Evolutionary conservation across 2,888 invertebrate species (phyloP).

Genomic region (Busseola fusca): DNA sequence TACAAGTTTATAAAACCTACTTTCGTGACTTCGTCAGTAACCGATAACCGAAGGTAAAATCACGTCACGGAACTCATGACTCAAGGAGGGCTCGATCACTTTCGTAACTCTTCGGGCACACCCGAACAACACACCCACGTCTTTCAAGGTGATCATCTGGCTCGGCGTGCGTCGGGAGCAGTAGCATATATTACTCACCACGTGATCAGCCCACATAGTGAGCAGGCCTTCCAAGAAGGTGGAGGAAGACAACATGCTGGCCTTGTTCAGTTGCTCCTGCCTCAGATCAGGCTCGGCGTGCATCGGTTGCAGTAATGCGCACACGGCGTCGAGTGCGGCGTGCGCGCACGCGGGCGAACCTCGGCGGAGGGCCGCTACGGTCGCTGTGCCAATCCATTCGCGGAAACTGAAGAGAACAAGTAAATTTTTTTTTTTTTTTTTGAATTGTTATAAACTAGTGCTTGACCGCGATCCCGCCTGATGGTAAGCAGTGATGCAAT

Average conservation of each 20-base stretch:
- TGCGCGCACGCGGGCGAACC: constrained; percentile 97
- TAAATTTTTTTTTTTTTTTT: too few relatives aligned
- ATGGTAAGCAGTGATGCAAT: too few relatives aligned
- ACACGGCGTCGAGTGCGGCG: constrained; percentile 98
- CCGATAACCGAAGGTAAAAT: background rate
- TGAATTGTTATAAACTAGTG: too few relatives aligned
- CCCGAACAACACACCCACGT: background rate
- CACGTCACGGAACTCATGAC: background rate
- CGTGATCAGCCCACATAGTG: constrained; percentile 98
- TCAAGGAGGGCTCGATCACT: background rate
- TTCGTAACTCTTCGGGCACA: background rate
- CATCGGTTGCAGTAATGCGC: constrained; percentile 99
- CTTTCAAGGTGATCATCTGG: background rate
- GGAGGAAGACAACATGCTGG: constrained; percentile 96
- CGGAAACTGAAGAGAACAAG: constrained; percentile 91
- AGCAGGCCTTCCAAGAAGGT: constrained; percentile 97
- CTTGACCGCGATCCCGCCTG: too few relatives aligned
- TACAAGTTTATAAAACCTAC: background rate
- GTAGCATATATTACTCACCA: constrained; percentile 87
- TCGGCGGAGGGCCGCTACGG: constrained; percentile 96
- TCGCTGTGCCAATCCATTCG: constrained; percentile 97
- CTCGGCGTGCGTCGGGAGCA: background rate
- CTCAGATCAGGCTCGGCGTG: constrained; percentile 98
- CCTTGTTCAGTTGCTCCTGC: constrained; percentile 99
- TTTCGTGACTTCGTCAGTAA: background rate